phyloP scores from a whole-genome alignment of 2,797 vertebrate genomes.

The Sebastes dallii region DNA sequence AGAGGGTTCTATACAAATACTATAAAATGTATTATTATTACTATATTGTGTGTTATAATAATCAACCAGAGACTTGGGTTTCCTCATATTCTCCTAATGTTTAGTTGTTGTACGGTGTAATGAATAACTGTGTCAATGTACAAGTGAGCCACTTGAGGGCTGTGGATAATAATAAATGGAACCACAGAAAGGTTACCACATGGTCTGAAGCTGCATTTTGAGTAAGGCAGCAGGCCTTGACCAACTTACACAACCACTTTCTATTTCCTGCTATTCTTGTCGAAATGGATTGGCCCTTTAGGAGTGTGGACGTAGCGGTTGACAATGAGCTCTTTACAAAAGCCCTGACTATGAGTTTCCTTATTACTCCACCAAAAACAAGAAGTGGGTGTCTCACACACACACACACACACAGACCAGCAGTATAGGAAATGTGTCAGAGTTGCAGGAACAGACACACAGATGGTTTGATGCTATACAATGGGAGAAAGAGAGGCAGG shows the following conservation, averaged over 20 bases:
- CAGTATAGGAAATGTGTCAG: slow-evolving; percentile 72
- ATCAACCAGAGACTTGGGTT: not conserved
- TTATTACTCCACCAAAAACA: slow-evolving; percentile 76
- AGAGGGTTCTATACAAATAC: not conserved
- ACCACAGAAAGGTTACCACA: not conserved
- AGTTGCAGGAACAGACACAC: slow-evolving; percentile 58
- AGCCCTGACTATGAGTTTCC: slow-evolving; percentile 78
- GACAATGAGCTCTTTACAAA: slow-evolving; percentile 55
- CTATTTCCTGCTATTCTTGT: slow-evolving; percentile 68
- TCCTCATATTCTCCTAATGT: not conserved
- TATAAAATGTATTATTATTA: not conserved
- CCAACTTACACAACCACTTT: slow-evolving; percentile 58
- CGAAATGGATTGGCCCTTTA: slow-evolving; percentile 50
- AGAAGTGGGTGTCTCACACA: slow-evolving; percentile 53
- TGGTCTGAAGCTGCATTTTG: slow-evolving; percentile 12
- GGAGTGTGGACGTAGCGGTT: slow-evolving; percentile 36
- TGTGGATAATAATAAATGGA: not conserved
- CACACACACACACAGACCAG: not conserved
- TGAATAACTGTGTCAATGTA: not conserved
- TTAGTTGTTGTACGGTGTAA: not conserved
- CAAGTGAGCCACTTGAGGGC: not conserved
- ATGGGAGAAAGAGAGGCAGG: not conserved
- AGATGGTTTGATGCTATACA: slow-evolving; percentile 42
- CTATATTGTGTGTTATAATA: not conserved
- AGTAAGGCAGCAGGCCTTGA: slow-evolving; percentile 17